phyloP scores from a whole-genome alignment of 2,797 vertebrate genomes.

The Anguilla anguilla region DNA sequence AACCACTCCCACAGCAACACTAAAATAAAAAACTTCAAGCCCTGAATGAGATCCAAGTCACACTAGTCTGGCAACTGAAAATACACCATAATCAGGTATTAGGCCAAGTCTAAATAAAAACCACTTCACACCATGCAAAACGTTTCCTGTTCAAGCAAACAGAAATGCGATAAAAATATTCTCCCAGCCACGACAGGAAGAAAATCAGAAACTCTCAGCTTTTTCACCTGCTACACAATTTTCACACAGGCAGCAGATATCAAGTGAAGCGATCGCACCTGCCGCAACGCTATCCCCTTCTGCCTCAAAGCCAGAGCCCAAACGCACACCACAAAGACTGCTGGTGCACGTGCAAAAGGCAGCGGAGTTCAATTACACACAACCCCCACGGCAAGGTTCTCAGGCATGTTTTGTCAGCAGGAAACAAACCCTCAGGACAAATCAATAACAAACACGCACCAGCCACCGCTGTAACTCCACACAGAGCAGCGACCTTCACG shows the following conservation, averaged over 20 bases:
- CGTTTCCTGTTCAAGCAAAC: slow-evolving; percentile 33
- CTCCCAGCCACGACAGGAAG: background rate
- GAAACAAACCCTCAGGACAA: background rate
- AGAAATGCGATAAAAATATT: slow-evolving; percentile 4
- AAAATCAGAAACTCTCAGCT: background rate
- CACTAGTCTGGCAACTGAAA: background rate
- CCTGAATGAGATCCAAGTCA: background rate
- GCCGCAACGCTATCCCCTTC: background rate
- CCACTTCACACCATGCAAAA: slow-evolving; percentile 18
- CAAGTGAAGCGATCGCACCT: background rate
- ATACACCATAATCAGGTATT: slow-evolving; percentile 2
- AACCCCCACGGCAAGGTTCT: background rate
- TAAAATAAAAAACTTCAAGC: background rate
- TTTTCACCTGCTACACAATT: background rate
- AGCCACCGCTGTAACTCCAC: background rate
- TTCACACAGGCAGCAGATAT: background rate
- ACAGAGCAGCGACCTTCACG: background rate
- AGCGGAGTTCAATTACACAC: background rate
- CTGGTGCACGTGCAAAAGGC: background rate
- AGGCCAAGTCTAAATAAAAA: slow-evolving; percentile 19
- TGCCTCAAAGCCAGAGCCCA: background rate
- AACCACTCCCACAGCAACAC: background rate
- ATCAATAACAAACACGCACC: background rate
- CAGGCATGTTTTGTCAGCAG: background rate
- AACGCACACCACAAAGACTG: background rate